Conservation (phyloP, 2,113 vertebrate species). For the Aldabrachelys gigantea region DNA sequence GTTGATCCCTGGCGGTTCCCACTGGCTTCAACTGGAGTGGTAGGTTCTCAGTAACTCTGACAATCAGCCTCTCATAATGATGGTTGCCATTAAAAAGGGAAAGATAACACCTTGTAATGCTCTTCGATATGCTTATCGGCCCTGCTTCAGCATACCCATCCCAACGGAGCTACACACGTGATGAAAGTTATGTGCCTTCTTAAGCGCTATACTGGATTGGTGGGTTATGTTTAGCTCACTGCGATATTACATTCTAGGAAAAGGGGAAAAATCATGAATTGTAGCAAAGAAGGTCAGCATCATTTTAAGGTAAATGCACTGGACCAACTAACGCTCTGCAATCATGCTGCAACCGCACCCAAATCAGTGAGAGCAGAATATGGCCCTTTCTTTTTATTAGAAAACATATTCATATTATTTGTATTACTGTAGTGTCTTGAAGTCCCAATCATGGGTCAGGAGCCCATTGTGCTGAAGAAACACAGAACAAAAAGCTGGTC, state of each 20-base stretch:
- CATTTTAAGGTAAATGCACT: neutral
- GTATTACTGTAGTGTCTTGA: neutral
- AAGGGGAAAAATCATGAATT: neutral
- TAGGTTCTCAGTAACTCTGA: neutral
- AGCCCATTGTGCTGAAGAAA: neutral
- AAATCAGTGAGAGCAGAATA: neutral
- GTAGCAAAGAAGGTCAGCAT: rapidly evolving
- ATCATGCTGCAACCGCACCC: neutral
- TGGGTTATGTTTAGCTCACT: neutral
- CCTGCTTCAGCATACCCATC: neutral
- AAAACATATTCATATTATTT: neutral
- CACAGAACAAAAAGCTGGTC: neutral
- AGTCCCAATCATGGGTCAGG: neutral
- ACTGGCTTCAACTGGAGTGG: neutral
- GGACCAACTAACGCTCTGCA: neutral
- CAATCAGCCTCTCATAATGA: neutral
- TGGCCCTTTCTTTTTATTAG: neutral
- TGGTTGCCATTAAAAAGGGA: neutral
- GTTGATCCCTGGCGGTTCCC: neutral
- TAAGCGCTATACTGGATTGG: neutral
- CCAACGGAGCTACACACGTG: neutral
- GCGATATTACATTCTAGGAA: neutral
- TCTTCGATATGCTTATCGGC: rapidly evolving
- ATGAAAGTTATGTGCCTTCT: neutral
- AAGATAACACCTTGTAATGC: neutral